Conservation (phyloP, 2,797 vertebrate species). For the Ambastaia sidthimunki region DNA sequence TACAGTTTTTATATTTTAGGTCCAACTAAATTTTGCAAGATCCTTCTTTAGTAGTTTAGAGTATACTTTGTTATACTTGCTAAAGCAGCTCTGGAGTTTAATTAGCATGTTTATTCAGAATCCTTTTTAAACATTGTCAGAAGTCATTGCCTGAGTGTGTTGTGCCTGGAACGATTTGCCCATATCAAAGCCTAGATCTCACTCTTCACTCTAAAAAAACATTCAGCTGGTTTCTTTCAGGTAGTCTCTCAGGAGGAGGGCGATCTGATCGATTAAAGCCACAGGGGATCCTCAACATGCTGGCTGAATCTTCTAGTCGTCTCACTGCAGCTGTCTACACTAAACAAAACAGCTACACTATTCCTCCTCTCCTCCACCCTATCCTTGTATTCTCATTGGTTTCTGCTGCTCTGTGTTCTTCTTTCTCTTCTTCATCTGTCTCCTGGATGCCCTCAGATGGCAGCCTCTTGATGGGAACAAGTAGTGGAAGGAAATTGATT, state of each 20-base stretch:
- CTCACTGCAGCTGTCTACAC: conserved; percentile 14
- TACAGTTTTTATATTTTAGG: background rate
- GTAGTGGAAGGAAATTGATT: conserved; percentile 47
- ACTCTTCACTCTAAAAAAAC: conserved; percentile 12
- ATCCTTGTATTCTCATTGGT: conserved; percentile 34
- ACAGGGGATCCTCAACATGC: conserved; percentile 39
- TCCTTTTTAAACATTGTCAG: background rate
- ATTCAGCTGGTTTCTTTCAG: conserved; percentile 34
- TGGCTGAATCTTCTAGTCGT: conserved; percentile 45
- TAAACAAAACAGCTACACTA: conserved; percentile 41
- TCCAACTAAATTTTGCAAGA: background rate
- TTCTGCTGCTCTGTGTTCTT: conserved; percentile 9
- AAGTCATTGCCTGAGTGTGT: background rate
- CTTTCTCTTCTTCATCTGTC: conserved; percentile 14
- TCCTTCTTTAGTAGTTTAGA: background rate
- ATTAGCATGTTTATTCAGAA: background rate
- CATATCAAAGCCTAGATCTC: conserved; percentile 20
- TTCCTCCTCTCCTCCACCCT: conserved; percentile 52
- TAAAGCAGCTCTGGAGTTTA: background rate
- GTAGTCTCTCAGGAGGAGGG: conserved; percentile 24
- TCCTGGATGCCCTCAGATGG: conserved; percentile 29
- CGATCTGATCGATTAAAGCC: conserved; percentile 31
- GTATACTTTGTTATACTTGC: background rate
- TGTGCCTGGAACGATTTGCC: conserved; percentile 3
- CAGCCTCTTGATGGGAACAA: conserved; percentile 32